A percentile compares a stretch with the other conserved stretches of the same genome.
phyloP scores from a whole-genome alignment of 1,140 invertebrate species.

The Zaprionus inermis region DNA sequence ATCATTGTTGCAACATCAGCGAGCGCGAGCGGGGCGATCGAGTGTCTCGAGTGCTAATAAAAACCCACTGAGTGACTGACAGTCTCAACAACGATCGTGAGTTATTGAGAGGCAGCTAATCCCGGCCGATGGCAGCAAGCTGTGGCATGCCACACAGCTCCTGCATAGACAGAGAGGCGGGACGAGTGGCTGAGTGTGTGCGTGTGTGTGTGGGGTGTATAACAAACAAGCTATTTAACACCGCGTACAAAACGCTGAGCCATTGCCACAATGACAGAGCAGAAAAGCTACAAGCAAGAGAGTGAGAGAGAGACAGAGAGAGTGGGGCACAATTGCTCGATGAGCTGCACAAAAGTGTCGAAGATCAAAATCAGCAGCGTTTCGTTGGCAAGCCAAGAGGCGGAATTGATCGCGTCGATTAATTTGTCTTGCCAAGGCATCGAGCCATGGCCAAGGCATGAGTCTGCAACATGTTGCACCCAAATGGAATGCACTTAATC shows the following conservation, averaged over 20 bases:
- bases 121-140: constrained; percentile 14
- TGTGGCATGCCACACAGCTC: constrained; percentile 28
- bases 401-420: constrained; percentile 82
- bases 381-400: constrained; percentile 15
- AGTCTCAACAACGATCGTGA: constrained; percentile 77
- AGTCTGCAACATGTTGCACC: constrained; percentile 79
- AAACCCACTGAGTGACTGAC: constrained; percentile 75
- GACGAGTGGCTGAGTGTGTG: constrained; percentile 18
- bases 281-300: constrained; percentile 30
- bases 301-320: neutral
- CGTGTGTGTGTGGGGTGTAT: constrained; percentile 57
- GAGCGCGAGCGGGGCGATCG: constrained; percentile 59
- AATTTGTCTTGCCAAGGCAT: constrained; percentile 75
- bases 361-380: constrained; percentile 82
- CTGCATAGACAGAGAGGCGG: constrained; percentile 63
- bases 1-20: constrained; percentile 84
- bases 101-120: constrained; percentile 77
- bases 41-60: constrained; percentile 70
- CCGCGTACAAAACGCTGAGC: constrained; percentile 69
- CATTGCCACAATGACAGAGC: constrained; percentile 62
- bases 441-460: constrained; percentile 52
- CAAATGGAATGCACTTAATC: constrained; percentile 84
- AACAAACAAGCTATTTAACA: constrained; percentile 83
- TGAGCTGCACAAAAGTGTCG: constrained; percentile 69
- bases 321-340: neutral